A percentile compares a stretch with the other conserved stretches of the same genome.
phyloP scores from a whole-genome alignment of 2,888 invertebrate species.

The Hyposoter dolosus region DNA sequence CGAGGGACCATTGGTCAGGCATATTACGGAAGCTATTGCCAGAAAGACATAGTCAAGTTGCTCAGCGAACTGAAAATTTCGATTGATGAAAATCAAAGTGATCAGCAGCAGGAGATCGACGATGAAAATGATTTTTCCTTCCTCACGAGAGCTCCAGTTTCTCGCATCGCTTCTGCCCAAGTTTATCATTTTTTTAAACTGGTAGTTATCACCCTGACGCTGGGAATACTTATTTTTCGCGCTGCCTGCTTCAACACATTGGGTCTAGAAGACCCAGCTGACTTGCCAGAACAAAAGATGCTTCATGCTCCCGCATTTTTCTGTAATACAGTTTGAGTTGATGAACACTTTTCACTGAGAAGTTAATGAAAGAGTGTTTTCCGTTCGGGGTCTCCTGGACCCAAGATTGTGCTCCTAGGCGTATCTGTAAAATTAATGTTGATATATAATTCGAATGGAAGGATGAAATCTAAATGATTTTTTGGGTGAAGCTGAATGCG shows the following conservation, averaged over 20 bases:
- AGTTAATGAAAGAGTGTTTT: not conserved
- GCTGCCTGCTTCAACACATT: not conserved
- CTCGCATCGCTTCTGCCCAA: conserved; percentile 71
- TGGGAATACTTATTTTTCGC: not conserved
- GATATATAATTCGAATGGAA: not conserved
- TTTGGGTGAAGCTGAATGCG: not conserved
- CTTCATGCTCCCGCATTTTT: not conserved
- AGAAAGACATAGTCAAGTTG: conserved; percentile 69
- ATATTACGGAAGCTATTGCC: conserved; percentile 71
- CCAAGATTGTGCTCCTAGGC: not conserved
- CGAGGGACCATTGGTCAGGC: conserved; percentile 63
- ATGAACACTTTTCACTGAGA: not conserved
- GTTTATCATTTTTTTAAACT: conserved; percentile 74
- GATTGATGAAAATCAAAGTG: conserved; percentile 10
- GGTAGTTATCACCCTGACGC: conserved; percentile 63
- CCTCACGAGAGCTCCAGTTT: conserved; percentile 54
- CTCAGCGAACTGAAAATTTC: conserved; percentile 68
- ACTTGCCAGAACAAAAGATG: no score
- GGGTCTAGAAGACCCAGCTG: not conserved
- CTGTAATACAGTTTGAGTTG: not conserved
- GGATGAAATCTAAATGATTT: not conserved
- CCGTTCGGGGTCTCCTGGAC: not conserved
- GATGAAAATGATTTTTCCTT: conserved; percentile 58
- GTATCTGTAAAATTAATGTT: no score
- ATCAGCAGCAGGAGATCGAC: not conserved